Evolutionary conservation across 1,140 invertebrate species (phyloP).

Genomic region (Drosophila novamexicana): DNA sequence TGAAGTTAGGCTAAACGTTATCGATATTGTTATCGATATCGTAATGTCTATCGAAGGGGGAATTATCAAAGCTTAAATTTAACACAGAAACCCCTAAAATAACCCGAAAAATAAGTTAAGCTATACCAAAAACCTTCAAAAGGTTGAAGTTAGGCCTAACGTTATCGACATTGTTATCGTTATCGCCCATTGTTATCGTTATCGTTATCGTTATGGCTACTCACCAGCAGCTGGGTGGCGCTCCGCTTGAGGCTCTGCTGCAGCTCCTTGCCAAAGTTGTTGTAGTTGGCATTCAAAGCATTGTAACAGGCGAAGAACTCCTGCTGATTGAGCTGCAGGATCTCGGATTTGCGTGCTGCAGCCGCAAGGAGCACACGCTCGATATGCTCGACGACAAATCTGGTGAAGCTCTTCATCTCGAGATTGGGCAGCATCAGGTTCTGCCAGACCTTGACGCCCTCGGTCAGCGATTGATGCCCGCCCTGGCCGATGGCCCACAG

Average conservation of each 20-base stretch:
- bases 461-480: constrained; percentile 88
- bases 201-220: constrained; percentile 17
- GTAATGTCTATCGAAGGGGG: too few relatives aligned
- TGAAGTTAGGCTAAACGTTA: too few relatives aligned
- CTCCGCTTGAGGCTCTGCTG: constrained; percentile 85
- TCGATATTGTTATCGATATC: too few relatives aligned
- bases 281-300: constrained; percentile 71
- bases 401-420: constrained; percentile 89
- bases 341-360: constrained; percentile 51
- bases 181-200: not conserved
- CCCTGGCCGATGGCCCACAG: constrained; percentile 92
- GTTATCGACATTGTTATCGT: not conserved
- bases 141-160: too few relatives aligned
- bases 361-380: constrained; percentile 86
- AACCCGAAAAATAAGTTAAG: too few relatives aligned
- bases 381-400: constrained; percentile 89
- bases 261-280: constrained; percentile 73
- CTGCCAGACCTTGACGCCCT: constrained; percentile 92
- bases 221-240: constrained; percentile 64
- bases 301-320: constrained; percentile 85
- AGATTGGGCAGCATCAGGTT: constrained; percentile 91
- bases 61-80: too few relatives aligned
- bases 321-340: constrained; percentile 65
- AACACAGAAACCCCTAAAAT: too few relatives aligned
- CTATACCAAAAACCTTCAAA: too few relatives aligned